phyloP scores from a whole-genome alignment of 2,797 vertebrate species.

The Trachops cirrhosus region DNA sequence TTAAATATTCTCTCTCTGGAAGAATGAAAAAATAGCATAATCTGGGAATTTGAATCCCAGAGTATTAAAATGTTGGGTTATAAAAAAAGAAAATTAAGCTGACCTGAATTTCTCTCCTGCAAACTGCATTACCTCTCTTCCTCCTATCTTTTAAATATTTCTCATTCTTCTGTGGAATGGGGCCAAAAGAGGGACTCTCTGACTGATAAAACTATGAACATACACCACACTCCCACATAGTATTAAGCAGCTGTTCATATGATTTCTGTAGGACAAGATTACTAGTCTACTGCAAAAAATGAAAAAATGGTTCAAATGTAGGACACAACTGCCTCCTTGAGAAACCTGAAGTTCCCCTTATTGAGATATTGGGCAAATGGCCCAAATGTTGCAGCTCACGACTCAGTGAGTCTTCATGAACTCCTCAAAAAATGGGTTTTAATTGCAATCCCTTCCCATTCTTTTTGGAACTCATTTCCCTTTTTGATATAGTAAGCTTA shows the following conservation, averaged over 20 bases:
- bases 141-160: neutral
- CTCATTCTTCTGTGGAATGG: neutral
- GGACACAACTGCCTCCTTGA: neutral
- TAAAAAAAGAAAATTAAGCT: neutral
- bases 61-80: neutral
- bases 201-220: constrained; percentile 8
- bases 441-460: neutral
- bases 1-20: constrained; percentile 2
- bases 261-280: neutral
- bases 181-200: neutral
- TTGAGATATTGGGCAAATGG: neutral
- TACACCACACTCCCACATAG: neutral
- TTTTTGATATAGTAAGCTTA: constrained; percentile 29
- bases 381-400: neutral
- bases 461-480: neutral
- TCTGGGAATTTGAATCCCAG: neutral
- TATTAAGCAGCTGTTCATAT: neutral
- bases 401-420: neutral
- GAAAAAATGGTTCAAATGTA: constrained; percentile 6
- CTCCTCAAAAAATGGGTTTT: constrained; percentile 10
- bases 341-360: neutral
- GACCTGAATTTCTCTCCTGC: neutral
- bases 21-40: neutral
- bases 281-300: constrained; percentile 30
- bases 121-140: constrained; percentile 1